Evolutionary conservation across 2,888 invertebrate genomes (phyloP).

Genomic region (Parnassius glacialis): DNA sequence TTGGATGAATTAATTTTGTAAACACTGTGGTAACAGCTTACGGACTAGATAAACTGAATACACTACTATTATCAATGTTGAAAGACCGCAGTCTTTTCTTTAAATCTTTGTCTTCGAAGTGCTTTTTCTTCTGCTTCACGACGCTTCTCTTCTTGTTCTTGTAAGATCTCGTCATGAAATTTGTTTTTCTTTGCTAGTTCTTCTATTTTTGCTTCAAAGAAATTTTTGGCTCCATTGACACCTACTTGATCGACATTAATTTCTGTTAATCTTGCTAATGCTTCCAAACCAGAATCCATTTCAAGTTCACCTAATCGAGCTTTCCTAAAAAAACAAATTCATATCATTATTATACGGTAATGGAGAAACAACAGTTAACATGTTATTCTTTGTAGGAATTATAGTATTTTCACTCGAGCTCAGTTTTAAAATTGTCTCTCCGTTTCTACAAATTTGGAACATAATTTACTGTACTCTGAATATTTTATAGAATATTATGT

Average conservation of each 20-base stretch:
- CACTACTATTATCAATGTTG: slow-evolving; percentile 54
- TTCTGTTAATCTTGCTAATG: slow-evolving; percentile 92
- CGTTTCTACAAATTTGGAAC: slow-evolving; percentile 25
- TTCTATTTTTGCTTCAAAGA: slow-evolving; percentile 98
- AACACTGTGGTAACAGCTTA: slow-evolving; percentile 76
- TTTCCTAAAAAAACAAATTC: slow-evolving; percentile 79
- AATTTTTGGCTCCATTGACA: slow-evolving; percentile 95
- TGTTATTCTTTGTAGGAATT: no score
- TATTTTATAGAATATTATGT: no score
- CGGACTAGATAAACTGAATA: slow-evolving; percentile 61
- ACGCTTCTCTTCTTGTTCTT: slow-evolving; percentile 94
- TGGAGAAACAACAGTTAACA: no score
- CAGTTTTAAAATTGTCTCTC: no score
- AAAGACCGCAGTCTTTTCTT: slow-evolving; percentile 93
- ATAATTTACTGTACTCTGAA: not conserved
- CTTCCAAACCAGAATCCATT: slow-evolving; percentile 91
- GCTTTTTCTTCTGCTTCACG: slow-evolving; percentile 92
- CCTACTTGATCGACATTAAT: slow-evolving; percentile 97
- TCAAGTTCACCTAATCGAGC: slow-evolving; percentile 95
- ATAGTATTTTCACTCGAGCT: no score
- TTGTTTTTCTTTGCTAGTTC: slow-evolving; percentile 90
- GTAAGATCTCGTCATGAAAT: slow-evolving; percentile 95
- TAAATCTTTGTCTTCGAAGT: slow-evolving; percentile 89
- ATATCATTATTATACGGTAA: no score
- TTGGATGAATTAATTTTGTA: slow-evolving; percentile 24